phyloP scores from a whole-genome alignment of 2,888 invertebrate genomes.

The Pandemis corylana region DNA sequence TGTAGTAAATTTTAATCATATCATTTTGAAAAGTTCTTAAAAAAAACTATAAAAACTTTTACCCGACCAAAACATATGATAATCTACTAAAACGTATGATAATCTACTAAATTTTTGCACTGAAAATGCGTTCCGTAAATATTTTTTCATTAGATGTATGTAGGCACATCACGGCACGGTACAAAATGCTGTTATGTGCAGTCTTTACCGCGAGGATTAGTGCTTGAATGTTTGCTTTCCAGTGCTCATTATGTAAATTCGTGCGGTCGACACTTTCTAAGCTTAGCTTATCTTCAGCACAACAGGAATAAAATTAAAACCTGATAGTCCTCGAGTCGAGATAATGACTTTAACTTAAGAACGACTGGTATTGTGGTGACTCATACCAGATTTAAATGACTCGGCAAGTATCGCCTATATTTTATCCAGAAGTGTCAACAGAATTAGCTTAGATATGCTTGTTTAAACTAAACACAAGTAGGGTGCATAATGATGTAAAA shows the following conservation, averaged over 20 bases:
- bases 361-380: not conserved
- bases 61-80: no score
- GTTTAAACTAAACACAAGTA: conserved; percentile 24
- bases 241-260: not conserved
- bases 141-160: no score
- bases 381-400: conserved; percentile 19
- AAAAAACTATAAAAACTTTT: not conserved
- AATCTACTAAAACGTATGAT: no score
- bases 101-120: no score
- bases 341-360: not conserved
- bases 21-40: not conserved
- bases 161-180: not conserved
- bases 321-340: not conserved
- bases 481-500: conserved; percentile 41
- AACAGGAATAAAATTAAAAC: not conserved
- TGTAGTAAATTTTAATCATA: no score
- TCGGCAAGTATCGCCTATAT: conserved; percentile 5
- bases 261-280: not conserved
- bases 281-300: not conserved
- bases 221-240: not conserved
- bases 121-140: no score
- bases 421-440: conserved; percentile 26
- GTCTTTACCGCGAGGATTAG: not conserved
- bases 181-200: not conserved
- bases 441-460: conserved; percentile 18